Percentiles rank a stretch among this genome's conserved stretches.
phyloP scores from a whole-genome alignment of 2,113 vertebrate species.

The Gopherus evgoodei region DNA sequence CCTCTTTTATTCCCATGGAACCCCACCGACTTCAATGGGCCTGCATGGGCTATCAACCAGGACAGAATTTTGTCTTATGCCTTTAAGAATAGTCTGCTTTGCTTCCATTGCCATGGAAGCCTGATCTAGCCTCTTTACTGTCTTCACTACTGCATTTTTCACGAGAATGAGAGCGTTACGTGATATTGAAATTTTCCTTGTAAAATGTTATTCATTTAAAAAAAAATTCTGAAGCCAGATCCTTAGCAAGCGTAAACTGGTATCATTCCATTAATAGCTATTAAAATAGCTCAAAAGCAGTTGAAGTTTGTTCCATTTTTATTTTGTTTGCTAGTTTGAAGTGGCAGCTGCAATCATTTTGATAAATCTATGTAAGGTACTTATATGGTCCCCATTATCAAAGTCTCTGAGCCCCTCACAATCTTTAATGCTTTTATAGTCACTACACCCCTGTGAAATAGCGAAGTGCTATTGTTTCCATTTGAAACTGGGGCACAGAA shows the following conservation, averaged over 20 bases:
- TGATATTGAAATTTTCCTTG: not conserved
- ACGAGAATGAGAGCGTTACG: not conserved
- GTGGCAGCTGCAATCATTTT: not conserved
- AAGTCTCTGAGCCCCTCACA: not conserved
- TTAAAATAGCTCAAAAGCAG: not conserved
- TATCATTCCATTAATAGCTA: not conserved
- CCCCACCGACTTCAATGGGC: no score
- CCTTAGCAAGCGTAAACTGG: not conserved
- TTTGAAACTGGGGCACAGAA: not conserved
- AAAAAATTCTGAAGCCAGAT: not conserved
- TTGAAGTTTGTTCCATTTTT: not conserved
- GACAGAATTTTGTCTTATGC: not conserved
- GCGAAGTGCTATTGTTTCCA: not conserved
- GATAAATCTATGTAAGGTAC: not conserved
- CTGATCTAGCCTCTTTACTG: not conserved
- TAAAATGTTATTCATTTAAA: not conserved
- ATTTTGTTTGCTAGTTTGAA: not conserved
- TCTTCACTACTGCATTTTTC: not conserved
- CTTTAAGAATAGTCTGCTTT: not conserved
- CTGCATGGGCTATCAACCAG: no score
- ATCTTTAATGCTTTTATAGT: not conserved
- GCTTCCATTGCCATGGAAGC: not conserved
- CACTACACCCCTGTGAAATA: not conserved
- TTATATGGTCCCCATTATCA: not conserved
- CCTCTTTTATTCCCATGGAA: no score